These are phyloP conservation scores for Lepidochitona cinerea DNA, from an alignment of 2,888 invertebrate species.

Conservation along the genomic window DNA sequence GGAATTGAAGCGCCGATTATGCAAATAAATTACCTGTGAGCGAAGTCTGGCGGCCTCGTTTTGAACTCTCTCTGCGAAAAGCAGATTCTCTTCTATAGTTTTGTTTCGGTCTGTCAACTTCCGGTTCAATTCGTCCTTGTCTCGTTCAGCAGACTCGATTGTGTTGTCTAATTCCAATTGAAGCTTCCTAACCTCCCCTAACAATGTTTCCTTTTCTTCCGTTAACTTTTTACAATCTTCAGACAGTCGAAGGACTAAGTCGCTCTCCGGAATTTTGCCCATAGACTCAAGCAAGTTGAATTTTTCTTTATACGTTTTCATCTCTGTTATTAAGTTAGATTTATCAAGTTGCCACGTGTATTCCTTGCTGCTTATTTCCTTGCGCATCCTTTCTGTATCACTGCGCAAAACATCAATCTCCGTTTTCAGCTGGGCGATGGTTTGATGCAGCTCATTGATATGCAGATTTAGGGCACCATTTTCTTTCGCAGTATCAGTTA, in stretches of 20 bases:
- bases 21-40: conserved; percentile 38
- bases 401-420: conserved; percentile 46
- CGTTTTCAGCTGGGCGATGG: conserved; percentile 37
- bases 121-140: not conserved
- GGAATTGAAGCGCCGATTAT: too few relatives aligned
- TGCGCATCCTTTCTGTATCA: conserved; percentile 47
- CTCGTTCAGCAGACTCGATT: not conserved
- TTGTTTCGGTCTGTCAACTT: not conserved
- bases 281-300: not conserved
- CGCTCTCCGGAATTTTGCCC: not conserved
- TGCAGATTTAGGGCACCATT: conserved; percentile 21
- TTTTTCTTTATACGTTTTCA: not conserved
- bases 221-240: not conserved
- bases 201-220: not conserved
- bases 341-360: conserved; percentile 5
- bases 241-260: not conserved
- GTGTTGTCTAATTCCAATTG: conserved; percentile 9
- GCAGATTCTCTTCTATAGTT: not conserved
- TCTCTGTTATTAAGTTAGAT: not conserved
- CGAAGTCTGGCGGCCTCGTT: conserved; percentile 20
- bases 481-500: conserved; percentile 49
- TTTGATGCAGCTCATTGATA: not conserved
- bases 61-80: not conserved
- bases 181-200: not conserved
- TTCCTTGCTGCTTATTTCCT: conserved; percentile 6